Evolutionary conservation across 1,140 invertebrate genomes (phyloP), one percentile per base, ranked within the genome.

Genomic region (Drosophila aff.): DNA sequence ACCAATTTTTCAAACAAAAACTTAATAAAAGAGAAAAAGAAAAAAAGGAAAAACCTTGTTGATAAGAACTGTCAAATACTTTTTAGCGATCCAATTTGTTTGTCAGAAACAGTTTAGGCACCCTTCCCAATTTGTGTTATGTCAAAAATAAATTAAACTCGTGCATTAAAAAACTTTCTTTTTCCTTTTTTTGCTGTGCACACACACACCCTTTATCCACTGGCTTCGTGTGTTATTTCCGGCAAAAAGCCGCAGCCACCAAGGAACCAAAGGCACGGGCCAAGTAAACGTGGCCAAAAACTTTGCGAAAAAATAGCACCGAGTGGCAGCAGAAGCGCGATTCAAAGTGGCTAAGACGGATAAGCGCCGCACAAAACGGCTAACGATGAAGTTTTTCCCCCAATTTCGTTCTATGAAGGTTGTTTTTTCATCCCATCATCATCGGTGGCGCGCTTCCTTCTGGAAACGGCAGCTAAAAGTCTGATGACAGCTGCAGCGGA

Each of bases 341-440:
- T 78, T 89, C 82, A 80, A 85, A 89, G 67, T 74, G 80, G 76
- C 72, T 83, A 83, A 87, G 83, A 80, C 66, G 84, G 84, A 83
- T 87, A 87, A 87, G 83, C 83, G 68, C 43, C 46, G 64, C 49
- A 79, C 61, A 80, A 89, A 89, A 87, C 65, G 76, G 76, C 60
- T 62, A 69, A 79, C 71, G 76, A 71, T 63, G 61, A 86, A 89
- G 76, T 84, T 87, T 87, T 83, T 71, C 63, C 79, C 33, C 63
- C 16, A 28, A 33, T 67, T 57, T 57, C n/a, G 55, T 60, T 52
- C 47, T 26, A 16, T 43, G 23, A 23, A 33, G 64, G 38, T 69
- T 71, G 44, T 53, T 77, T 66, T 38, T 43, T 44, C 26, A 23
- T 28, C 4, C 47, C 47, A 72, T 38, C 52, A 55, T 38, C 36